These are phyloP conservation scores for Myotis yumanensis DNA, from an alignment of 2,113 vertebrate species.

Conservation along the genomic window DNA sequence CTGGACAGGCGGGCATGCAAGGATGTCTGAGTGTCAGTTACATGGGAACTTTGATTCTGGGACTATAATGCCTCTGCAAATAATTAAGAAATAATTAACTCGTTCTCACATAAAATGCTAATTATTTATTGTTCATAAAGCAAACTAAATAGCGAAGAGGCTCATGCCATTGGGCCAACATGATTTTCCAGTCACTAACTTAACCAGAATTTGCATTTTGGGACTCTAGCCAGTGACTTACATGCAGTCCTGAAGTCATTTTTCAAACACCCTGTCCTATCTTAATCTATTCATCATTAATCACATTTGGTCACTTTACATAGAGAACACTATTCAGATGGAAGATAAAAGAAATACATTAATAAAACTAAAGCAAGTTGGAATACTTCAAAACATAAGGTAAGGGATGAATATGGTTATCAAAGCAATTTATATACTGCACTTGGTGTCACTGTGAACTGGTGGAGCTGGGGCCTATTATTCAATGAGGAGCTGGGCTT, in stretches of 20 bases:
- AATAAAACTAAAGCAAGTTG: conserved; percentile 84
- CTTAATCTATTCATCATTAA: conserved; percentile 91
- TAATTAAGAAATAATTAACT: conserved; percentile 79
- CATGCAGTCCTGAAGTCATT: conserved; percentile 87
- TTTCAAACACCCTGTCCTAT: conserved; percentile 89
- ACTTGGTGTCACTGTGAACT: conserved; percentile 68
- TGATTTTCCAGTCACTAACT: conserved; percentile 90
- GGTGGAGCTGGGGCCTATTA: conserved; percentile 6
- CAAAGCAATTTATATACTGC: conserved; percentile 76
- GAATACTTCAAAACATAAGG: conserved; percentile 85
- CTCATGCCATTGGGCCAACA: conserved; percentile 78
- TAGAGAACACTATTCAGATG: conserved; percentile 87
- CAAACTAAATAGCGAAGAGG: conserved; percentile 82
- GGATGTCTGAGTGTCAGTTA: conserved; percentile 4
- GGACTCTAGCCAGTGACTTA: conserved; percentile 88
- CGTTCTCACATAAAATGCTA: conserved; percentile 77
- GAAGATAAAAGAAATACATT: conserved; percentile 90
- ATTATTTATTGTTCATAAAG: conserved; percentile 90
- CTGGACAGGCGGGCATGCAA: neutral
- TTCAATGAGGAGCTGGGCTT: conserved; percentile 1
- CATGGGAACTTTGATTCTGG: conserved; percentile 46
- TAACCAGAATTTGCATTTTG: conserved; percentile 90
- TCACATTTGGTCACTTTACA: conserved; percentile 89
- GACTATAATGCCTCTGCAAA: conserved; percentile 66
- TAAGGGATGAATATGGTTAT: conserved; percentile 74